These are phyloP conservation scores for Malurus elegans DNA, from an alignment of 2,113 vertebrate genomes.

Conservation along the genomic window DNA sequence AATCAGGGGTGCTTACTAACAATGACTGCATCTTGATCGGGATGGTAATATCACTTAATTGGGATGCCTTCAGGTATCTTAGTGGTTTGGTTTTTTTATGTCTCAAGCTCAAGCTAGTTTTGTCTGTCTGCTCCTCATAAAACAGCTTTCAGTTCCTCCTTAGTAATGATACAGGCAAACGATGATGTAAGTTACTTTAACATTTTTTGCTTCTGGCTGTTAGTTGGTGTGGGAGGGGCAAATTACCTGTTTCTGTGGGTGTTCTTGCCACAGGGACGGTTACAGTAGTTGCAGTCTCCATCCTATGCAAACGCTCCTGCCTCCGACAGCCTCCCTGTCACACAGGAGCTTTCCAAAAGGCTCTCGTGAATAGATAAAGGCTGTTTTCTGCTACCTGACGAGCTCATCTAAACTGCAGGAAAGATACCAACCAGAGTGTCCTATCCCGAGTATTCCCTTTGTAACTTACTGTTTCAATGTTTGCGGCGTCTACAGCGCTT, in stretches of 20 bases:
- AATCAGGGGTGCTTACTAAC: conserved; percentile 59
- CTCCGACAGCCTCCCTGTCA: not conserved
- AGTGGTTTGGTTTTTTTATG: conserved; percentile 60
- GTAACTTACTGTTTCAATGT: not conserved
- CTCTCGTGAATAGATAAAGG: not conserved
- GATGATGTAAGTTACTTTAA: conserved; percentile 59
- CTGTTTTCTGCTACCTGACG: not conserved
- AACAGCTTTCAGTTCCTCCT: conserved; percentile 64
- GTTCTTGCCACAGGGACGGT: conserved; percentile 53
- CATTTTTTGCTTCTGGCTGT: conserved; percentile 66
- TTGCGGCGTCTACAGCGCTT: not conserved
- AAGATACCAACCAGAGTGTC: not conserved
- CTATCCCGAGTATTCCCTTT: rapidly evolving
- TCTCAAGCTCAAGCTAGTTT: conserved; percentile 64
- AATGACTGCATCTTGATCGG: conserved; percentile 67
- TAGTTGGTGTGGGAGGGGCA: conserved; percentile 57
- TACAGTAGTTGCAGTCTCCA: not conserved
- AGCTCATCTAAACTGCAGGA: not conserved
- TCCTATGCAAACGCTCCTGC: not conserved
- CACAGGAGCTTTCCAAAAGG: not conserved
- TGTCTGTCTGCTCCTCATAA: conserved; percentile 66
- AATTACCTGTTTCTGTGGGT: conserved; percentile 63
- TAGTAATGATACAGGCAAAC: conserved; percentile 63
- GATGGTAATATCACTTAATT: conserved; percentile 71
- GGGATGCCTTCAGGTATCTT: conserved; percentile 62